Evolutionary conservation across 2,888 invertebrate species (phyloP), one percentile per base, ranked within the genome.

Genomic region (Endotricha flammealis): DNA sequence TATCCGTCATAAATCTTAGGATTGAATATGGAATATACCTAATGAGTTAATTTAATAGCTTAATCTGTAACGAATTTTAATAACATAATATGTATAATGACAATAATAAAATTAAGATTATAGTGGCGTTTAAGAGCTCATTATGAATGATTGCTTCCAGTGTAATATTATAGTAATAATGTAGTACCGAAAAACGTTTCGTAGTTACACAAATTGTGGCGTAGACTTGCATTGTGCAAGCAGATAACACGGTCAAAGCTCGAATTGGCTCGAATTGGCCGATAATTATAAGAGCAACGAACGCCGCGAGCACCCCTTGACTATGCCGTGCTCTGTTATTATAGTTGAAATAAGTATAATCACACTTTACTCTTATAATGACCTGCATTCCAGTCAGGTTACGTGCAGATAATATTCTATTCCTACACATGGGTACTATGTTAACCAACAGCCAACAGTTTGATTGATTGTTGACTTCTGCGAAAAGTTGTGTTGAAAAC

Each of bases 301-400:
- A 63, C 65, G 73, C 73, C 72, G 46, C 59, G 33, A 66, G 75
- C 68, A 36, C 51, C 54, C 48, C 57, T n/a, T 64, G 71, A 64
- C 73, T 64, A 53, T 41, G 46, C 46, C 46, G 39, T 39, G 41
- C 40, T 44, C 36, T 44, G 47, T 54, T 57, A 66, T 72, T 72
- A 66, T 59, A 51, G 57, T 57, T 48, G 38, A 58, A 69, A 70
- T 62, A 53, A 64, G 48, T 59, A 68, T 64, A 57, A 67, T 65
- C 60, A 60, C 56, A 48, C 53, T 55, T 57, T 53, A 59, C 62
- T 55, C 41, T 55, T 46, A 42, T 58, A 61, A 62, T 55, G 48
- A 55, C 46, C 41, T 39, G 46, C 44, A 46, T 55, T 58, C 50
- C 56, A 58, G 48, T 46, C 24, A 29, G 11, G 10, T 34, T 14